Percentiles rank a stretch among this genome's conserved stretches.
These are phyloP conservation scores for Heterodera carotae DNA, from an alignment of 1,140 invertebrate genomes.

Conservation along the genomic window DNA sequence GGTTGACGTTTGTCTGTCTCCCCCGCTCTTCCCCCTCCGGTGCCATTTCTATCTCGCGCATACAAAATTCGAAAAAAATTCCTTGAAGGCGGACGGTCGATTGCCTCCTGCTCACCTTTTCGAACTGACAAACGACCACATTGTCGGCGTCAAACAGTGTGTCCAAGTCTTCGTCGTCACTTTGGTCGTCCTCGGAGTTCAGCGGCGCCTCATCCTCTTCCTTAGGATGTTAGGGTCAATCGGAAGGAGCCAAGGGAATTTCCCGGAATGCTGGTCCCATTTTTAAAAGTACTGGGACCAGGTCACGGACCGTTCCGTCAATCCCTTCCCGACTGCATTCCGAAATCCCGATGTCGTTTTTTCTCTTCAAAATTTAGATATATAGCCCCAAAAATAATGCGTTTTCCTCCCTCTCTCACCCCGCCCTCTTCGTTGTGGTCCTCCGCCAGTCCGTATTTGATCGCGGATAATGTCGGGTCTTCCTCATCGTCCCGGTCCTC, in stretches of 20 bases:
- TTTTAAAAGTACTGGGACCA: no score
- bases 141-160: conserved; percentile 97
- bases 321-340: no score
- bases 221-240: no score
- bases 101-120: conserved; percentile 82
- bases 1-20: conserved; percentile 72
- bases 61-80: no score
- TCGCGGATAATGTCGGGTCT: not conserved
- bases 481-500: conserved; percentile 41
- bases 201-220: conserved; percentile 76
- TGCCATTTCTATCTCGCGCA: no score
- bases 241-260: no score
- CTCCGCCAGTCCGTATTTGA: conserved; percentile 18
- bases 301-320: no score
- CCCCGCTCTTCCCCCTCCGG: conserved; percentile 47
- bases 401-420: conserved; percentile 19
- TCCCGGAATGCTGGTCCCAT: no score
- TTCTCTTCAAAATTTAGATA: no score
- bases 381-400: conserved; percentile 20
- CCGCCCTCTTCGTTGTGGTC: conserved; percentile 32
- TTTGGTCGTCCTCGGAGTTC: conserved; percentile 89
- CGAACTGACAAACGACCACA: conserved; percentile 98
- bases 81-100: no score
- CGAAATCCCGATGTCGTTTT: no score
- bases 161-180: conserved; percentile 90